Conservation (phyloP, 2,797 vertebrate genomes). For the Rhinoraja longicauda region DNA sequence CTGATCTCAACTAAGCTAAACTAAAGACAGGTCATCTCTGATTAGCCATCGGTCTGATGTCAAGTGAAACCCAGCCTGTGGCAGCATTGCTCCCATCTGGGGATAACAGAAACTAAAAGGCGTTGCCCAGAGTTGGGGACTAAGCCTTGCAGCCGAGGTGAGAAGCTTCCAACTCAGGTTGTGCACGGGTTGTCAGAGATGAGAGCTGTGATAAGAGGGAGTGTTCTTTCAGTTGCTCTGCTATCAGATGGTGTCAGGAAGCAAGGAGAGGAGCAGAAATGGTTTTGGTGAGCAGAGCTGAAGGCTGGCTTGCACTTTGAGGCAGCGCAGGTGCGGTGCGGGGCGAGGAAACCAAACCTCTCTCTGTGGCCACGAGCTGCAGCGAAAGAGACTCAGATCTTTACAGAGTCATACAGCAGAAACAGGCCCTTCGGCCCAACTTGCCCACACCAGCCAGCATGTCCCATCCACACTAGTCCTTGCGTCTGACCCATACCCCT, state of each 20-base stretch:
- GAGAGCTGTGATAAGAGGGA: background rate
- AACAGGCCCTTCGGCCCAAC: background rate
- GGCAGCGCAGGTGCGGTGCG: background rate
- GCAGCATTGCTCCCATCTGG: background rate
- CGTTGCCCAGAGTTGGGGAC: no score
- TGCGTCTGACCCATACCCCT: no score
- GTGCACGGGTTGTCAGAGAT: background rate
- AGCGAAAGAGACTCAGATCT: background rate
- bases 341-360: background rate
- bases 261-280: background rate
- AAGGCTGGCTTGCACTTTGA: background rate
- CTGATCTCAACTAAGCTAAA: no score
- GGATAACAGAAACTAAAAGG: background rate
- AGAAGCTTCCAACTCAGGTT: background rate
- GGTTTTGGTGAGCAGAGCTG: background rate
- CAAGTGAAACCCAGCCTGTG: background rate
- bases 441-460: background rate
- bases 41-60: no score
- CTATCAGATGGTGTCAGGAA: conserved; percentile 32
- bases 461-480: no score
- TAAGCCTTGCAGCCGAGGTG: no score
- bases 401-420: background rate
- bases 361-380: background rate
- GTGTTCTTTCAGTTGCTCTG: background rate
- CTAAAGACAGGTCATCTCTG: no score